A percentile compares a stretch with the other conserved stretches of the same genome.
Evolutionary conservation across 2,113 vertebrate genomes (phyloP).

Genomic region (Alosa alosa): DNA sequence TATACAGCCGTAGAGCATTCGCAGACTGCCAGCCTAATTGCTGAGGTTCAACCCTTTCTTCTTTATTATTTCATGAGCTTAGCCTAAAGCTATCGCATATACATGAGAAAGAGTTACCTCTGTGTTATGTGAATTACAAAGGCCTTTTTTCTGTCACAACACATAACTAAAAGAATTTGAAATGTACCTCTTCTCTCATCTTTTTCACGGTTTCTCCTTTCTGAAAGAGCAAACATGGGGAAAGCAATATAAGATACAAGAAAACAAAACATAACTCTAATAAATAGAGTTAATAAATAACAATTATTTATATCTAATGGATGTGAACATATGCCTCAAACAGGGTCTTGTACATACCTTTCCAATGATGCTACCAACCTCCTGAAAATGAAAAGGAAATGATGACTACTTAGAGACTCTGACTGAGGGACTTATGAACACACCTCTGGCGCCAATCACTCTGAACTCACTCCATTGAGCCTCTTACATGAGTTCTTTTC

Average conservation of each 20-base stretch:
- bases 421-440: neutral
- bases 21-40: neutral
- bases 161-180: conserved; percentile 28
- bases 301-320: too few species aligned
- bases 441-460: neutral
- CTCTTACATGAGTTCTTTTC: neutral
- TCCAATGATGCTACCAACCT: conserved; percentile 91
- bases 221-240: conserved; percentile 62
- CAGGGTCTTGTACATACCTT: conserved; percentile 72
- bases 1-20: neutral
- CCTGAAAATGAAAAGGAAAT: conserved; percentile 70
- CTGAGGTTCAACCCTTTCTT: neutral
- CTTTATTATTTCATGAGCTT: conserved; percentile 10
- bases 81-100: neutral
- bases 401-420: neutral
- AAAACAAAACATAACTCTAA: conserved; percentile 26
- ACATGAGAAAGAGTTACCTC: neutral
- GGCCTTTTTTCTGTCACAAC: neutral
- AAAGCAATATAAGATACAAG: conserved; percentile 16
- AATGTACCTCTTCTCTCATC: conserved; percentile 90
- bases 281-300: neutral
- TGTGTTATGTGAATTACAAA: conserved; percentile 4
- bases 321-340: neutral
- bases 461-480: neutral
- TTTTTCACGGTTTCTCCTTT: conserved; percentile 96